Base-by-base conservation (phyloP, 2,113 vertebrate genomes). In the Serinus canaria region DNA sequence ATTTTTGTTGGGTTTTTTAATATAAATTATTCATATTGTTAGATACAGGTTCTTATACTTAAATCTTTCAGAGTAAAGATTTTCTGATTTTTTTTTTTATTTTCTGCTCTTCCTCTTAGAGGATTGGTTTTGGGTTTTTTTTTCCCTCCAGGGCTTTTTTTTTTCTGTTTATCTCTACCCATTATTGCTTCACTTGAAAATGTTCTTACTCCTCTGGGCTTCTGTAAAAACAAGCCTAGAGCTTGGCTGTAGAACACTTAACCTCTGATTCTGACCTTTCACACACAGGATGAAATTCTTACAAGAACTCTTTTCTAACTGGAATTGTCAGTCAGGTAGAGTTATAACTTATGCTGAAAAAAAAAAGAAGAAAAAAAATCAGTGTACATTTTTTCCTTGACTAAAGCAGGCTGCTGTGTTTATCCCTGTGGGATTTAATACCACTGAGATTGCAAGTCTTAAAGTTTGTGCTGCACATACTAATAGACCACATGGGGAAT, bases 261-360 rank as follows among this genome's bases (percentile, higher is more conserved):
- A 76, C 93, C 78, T 95, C 81, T 95, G 63, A 66, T 84, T 89
- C 74, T 95, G 84, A 96, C 95, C 89, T 89, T 91, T 85, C 35
- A 49, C 55, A 80, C 33, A 77, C 0, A 3, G 53, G 30, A 90
- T 83, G 59, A 90, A 92, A 95, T 95, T 89, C 84, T 92, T 85
- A 67, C 53, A 73, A 85, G 62, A 91, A 73, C 11, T 79, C 22
- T 89, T 58, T 80, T 92, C 58, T 80, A 85, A 85, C n/a, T 31
- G 19, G 14, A 33, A 47, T 69, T 91, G 22, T 79, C 43, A 83
- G 21, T 24, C 73, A 84, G 44, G 35, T 41, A 59, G 69, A 75
- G 10, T 39, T 92, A 62, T n/a, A 95, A 85, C 53, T 89, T 73
- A 30, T 15, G n/a, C 1, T 91, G 44, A 5, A 60, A 53, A 73